phyloP scores from a whole-genome alignment of 2,888 invertebrate species.

The Teleogryllus oceanicus region DNA sequence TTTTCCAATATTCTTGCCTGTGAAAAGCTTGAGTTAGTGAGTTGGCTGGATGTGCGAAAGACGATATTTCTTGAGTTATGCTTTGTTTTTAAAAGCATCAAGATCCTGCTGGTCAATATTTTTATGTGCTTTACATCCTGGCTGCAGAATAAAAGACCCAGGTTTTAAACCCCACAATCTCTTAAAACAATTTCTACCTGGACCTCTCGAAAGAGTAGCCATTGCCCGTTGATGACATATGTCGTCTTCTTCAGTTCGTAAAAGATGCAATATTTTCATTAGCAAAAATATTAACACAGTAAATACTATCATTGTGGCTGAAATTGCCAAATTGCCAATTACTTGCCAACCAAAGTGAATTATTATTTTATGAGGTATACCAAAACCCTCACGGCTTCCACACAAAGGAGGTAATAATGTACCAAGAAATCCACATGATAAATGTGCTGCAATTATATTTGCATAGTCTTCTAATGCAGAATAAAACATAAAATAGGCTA shows the following conservation, averaged over 20 bases:
- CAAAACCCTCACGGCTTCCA: neutral
- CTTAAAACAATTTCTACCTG: neutral
- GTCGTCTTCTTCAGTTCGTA: constrained; percentile 21
- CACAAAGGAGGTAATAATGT: neutral
- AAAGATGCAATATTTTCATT: neutral
- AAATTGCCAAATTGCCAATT: neutral
- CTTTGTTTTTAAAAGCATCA: too few relatives aligned
- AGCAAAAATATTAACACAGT: constrained; percentile 18
- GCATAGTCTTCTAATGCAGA: constrained; percentile 18
- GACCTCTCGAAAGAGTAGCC: neutral
- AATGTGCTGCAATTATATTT: constrained; percentile 23
- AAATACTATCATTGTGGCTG: neutral
- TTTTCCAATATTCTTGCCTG: too few relatives aligned
- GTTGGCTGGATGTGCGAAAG: too few relatives aligned
- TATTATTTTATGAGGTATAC: neutral
- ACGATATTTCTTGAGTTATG: too few relatives aligned
- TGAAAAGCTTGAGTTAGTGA: too few relatives aligned
- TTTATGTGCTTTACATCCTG: neutral
- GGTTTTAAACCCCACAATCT: neutral
- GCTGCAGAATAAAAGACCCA: neutral
- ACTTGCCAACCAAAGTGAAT: constrained; percentile 26
- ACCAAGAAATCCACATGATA: constrained; percentile 5
- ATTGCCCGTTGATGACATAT: constrained; percentile 27
- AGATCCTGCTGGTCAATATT: too few relatives aligned
- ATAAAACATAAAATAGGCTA: neutral